Base-by-base conservation (phyloP, 2,797 vertebrate species). In the Adelosebastes latens region DNA sequence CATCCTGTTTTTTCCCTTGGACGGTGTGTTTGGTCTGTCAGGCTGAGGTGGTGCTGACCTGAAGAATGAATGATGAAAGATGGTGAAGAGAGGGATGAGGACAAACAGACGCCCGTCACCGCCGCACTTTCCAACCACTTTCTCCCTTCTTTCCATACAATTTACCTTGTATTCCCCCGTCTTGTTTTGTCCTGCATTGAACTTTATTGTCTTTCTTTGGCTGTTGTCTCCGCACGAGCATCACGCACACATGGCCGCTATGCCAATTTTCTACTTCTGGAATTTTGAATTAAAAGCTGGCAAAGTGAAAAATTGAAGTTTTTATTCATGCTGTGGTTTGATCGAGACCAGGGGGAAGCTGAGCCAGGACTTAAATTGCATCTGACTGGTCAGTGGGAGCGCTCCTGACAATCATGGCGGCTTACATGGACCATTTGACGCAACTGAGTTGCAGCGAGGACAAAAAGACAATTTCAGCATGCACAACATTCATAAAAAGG, bases 1-100 rank as follows among this genome's bases (percentile, higher is more conserved):
- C 83, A 22, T 83, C 86, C 88, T 87, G 72, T 86, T 92, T 93
- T 90, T 93, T 90, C 86, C 87, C 82, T 81, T 66, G 76, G 83
- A 88, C 79, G 67, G 84, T 10, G 72, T 4, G 60, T 76, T 70
- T 9, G 27, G 79, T 72, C 77, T 83, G 86, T 84, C 66, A 46
- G 58, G 71, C 73, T 27, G 81, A 91, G 79, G 87, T 69, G 85
- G 75, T 12, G 64, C 58, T 65, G 71, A 87, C 83, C 84, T 72
- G 85, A 74, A 22, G 62, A 82, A 71, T 72, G 80, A 91, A 79
- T 86, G 89, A 92, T 91, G 91, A 93, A 85, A 81, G 9, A 55
- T 82, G 80, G 88, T 85, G 88, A 87, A 77, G 71, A 8, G 60
- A 22, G 76, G 61, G 49, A 14, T 34, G 49, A 55, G 32, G 65